These are phyloP conservation scores for Tinea trinotella DNA, from an alignment of 2,888 invertebrate species.

Conservation along the genomic window DNA sequence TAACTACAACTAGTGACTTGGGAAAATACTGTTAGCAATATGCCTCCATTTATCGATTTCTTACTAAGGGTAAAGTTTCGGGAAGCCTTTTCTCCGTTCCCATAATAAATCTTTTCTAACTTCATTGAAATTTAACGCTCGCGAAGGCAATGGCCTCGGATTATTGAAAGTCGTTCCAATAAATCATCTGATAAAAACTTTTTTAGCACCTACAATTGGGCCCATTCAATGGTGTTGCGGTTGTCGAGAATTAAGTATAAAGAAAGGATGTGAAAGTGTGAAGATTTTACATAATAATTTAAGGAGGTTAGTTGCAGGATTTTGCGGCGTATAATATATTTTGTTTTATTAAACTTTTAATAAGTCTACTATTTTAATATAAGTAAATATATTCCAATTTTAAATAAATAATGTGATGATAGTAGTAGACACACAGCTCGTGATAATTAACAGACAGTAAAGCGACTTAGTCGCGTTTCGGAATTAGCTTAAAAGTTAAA, in stretches of 20 bases:
- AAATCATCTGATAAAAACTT: slow-evolving; percentile 28
- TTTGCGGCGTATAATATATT: too few relatives aligned
- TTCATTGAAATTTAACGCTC: slow-evolving; percentile 34
- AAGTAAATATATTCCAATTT: too few relatives aligned
- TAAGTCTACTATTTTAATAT: too few relatives aligned
- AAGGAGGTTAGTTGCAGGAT: too few relatives aligned
- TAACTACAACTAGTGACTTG: too few relatives aligned
- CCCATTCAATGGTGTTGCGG: neutral
- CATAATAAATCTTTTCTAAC: slow-evolving; percentile 31
- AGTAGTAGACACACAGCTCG: too few relatives aligned
- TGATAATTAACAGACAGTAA: too few relatives aligned
- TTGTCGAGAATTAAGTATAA: too few relatives aligned
- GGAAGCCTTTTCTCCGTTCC: slow-evolving; percentile 22
- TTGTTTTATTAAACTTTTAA: neutral
- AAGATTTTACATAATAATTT: neutral
- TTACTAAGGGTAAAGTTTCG: slow-evolving; percentile 23
- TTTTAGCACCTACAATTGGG: neutral
- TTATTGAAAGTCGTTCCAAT: slow-evolving; percentile 29
- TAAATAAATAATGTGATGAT: too few relatives aligned
- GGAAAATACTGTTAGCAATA: too few relatives aligned
- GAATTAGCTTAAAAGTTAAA: too few relatives aligned
- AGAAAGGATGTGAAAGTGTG: neutral
- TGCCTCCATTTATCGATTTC: slow-evolving; percentile 6
- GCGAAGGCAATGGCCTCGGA: slow-evolving; percentile 29
- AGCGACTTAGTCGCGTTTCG: too few relatives aligned